These are phyloP conservation scores for Octopus bimaculoides DNA, from an alignment of 1,140 invertebrate genomes.

Conservation along the genomic window DNA sequence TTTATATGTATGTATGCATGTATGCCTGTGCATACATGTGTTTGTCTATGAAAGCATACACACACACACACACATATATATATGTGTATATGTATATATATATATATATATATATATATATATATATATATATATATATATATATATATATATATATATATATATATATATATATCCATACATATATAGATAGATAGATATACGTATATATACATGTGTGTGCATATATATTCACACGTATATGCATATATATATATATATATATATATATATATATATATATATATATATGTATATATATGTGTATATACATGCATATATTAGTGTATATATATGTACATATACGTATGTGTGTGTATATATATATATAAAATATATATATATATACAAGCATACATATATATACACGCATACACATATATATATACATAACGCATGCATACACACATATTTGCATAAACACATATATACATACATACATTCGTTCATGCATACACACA, in stretches of 20 bases:
- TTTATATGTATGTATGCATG: neutral
- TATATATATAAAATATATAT: too few species aligned
- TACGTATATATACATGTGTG: neutral
- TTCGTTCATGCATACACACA: too few species aligned
- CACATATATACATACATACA: too few species aligned
- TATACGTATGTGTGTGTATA: too few species aligned
- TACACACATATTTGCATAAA: too few species aligned
- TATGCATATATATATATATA: neutral
- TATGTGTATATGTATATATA: neutral
- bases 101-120: neutral
- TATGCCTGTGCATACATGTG: neutral
- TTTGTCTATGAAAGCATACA: neutral
- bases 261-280: neutral
- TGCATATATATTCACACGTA: neutral
- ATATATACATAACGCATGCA: too few species aligned
- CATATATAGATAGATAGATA: neutral
- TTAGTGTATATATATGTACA: too few species aligned
- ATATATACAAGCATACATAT: too few species aligned
- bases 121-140: slow-evolving; percentile 4
- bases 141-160: slow-evolving; percentile 4
- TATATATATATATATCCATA: neutral
- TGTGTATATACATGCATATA: neutral
- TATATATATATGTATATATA: neutral
- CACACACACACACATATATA: neutral
- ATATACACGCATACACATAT: too few species aligned